Percentiles rank a stretch among this genome's conserved stretches.
Evolutionary conservation across 2,888 invertebrate species (phyloP).

Genomic region (Zootermopsis nevadensis): DNA sequence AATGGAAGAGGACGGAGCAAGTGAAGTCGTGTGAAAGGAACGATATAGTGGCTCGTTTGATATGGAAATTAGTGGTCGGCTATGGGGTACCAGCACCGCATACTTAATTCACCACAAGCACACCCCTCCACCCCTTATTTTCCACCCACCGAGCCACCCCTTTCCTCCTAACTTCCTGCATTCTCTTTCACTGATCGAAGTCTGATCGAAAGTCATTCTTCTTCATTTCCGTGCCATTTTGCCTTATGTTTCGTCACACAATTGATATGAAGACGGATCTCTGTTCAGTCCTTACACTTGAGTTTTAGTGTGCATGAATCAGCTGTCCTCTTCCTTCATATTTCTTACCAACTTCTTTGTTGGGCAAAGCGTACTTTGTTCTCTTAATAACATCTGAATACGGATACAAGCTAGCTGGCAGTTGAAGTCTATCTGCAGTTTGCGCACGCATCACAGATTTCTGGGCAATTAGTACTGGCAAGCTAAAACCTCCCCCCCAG

Average conservation of each 20-base stretch:
- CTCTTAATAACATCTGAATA: not conserved
- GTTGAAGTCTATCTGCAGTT: not conserved
- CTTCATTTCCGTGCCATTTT: conserved; percentile 39
- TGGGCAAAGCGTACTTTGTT: not conserved
- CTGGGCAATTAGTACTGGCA: conserved; percentile 25
- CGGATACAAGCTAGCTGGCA: not conserved
- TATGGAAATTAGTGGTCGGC: conserved; percentile 53
- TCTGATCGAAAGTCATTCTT: conserved; percentile 50
- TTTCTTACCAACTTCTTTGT: not conserved
- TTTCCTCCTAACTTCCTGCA: conserved; percentile 19
- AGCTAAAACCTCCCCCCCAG: not conserved
- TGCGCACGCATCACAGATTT: conserved; percentile 26
- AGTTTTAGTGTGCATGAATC: not conserved
- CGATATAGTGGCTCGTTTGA: conserved; percentile 51
- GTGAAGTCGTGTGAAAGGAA: conserved; percentile 50
- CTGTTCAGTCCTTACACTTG: not conserved
- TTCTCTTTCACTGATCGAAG: conserved; percentile 43
- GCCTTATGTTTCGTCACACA: not conserved
- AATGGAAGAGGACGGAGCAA: conserved; percentile 44
- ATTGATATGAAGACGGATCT: conserved; percentile 20
- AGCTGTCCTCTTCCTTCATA: not conserved
- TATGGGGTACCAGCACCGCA: conserved; percentile 47
- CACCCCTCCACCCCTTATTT: conserved; percentile 30
- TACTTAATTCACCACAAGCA: conserved; percentile 51
- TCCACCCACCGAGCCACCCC: conserved; percentile 22